These are phyloP conservation scores for Spheniscus humboldti DNA, from an alignment of 2,797 vertebrate genomes.

Conservation along the genomic window DNA sequence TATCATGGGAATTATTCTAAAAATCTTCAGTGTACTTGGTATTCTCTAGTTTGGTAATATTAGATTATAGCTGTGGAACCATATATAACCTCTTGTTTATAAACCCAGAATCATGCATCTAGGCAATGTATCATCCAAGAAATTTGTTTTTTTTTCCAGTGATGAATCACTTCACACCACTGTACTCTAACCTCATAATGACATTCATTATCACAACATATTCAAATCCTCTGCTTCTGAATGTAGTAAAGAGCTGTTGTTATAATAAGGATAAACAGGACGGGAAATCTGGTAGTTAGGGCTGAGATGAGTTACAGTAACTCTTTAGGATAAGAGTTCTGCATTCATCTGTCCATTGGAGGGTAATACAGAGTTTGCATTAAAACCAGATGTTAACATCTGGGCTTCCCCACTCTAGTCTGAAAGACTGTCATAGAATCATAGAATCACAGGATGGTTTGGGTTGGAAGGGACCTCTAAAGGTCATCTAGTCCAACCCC, in stretches of 20 bases:
- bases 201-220: constrained; percentile 58
- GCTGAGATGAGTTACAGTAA: not conserved
- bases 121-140: constrained; percentile 60
- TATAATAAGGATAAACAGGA: constrained; percentile 51
- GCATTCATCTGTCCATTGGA: not conserved
- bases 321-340: not conserved
- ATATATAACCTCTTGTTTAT: constrained; percentile 55
- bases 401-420: not conserved
- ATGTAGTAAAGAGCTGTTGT: not conserved
- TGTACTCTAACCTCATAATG: constrained; percentile 50
- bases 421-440: not conserved
- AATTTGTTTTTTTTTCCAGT: constrained; percentile 20
- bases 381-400: not conserved
- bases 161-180: constrained; percentile 67
- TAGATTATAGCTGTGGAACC: constrained; percentile 52
- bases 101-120: constrained; percentile 35
- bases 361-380: not conserved
- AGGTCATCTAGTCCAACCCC: not conserved
- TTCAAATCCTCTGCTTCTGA: constrained; percentile 49
- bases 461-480: not conserved
- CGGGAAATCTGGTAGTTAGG: constrained; percentile 9
- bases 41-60: constrained; percentile 42
- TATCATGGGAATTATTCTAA: constrained; percentile 47
- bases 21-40: constrained; percentile 41
- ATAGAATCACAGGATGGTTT: not conserved